A percentile compares a stretch with the other conserved stretches of the same genome.
Evolutionary conservation across 1,140 invertebrate genomes (phyloP).

Genomic region (Zaprionus gabonicus): DNA sequence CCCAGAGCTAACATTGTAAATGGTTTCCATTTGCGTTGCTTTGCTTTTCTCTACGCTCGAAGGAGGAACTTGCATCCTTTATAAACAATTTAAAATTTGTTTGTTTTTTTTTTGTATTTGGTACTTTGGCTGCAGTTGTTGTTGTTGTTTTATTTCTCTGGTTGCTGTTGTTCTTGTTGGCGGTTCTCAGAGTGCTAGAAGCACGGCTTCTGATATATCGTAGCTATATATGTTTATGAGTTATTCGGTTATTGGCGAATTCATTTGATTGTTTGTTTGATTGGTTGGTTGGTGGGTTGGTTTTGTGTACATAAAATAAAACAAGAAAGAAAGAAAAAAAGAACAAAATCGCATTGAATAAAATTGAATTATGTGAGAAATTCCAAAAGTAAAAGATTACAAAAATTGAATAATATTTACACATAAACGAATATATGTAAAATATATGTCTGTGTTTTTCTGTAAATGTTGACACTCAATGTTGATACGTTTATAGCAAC

Average conservation of each 20-base stretch:
- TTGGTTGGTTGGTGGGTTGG: conserved; percentile 71
- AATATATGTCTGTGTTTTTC: neutral
- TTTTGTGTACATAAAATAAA: conserved; percentile 82
- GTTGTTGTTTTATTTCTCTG: conserved; percentile 12
- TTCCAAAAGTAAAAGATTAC: conserved; percentile 48
- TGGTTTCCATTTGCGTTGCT: conserved; percentile 76
- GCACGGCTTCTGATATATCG: conserved; percentile 84
- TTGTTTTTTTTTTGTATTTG: conserved; percentile 54
- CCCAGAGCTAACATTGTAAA: conserved; percentile 49
- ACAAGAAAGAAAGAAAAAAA: conserved; percentile 80
- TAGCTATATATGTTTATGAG: conserved; percentile 64
- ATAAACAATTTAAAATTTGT: conserved; percentile 15
- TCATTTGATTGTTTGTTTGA: conserved; percentile 53
- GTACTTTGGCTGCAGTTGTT: conserved; percentile 72
- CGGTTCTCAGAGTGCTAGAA: conserved; percentile 77
- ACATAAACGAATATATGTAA: conserved; percentile 17
- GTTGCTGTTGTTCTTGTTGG: conserved; percentile 28
- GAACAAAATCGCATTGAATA: conserved; percentile 75
- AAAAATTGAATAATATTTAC: conserved; percentile 32
- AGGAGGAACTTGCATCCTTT: conserved; percentile 10
- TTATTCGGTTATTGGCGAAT: conserved; percentile 30
- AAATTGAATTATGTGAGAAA: conserved; percentile 34
- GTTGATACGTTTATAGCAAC: conserved; percentile 13
- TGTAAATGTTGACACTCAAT: conserved; percentile 22
- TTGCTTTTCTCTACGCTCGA: conserved; percentile 11